Evolutionary conservation across 2,113 vertebrate species (phyloP).

Genomic region (Mus musculus): GRCm39 chrX:157042501-157043000

Average conservation of each 20-base stretch:
- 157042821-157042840: slow-evolving; percentile 7
- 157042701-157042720: neutral
- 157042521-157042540: too few species aligned
- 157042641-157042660: slow-evolving; percentile 3
- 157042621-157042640: slow-evolving; percentile 15
- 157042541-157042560: too few species aligned
- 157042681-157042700: neutral
- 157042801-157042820: slow-evolving; percentile 16
- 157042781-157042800: neutral
- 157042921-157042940: slow-evolving; percentile 51
- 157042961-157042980: slow-evolving; percentile 50
- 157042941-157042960: slow-evolving; percentile 60
- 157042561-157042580: neutral
- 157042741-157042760: neutral
- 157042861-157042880: slow-evolving; percentile 35
- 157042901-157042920: slow-evolving; percentile 49
- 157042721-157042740: neutral
- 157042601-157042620: neutral
- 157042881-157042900: slow-evolving; percentile 36
- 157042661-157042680: neutral
- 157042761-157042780: slow-evolving; percentile 14
- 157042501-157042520: too few species aligned
- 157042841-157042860: slow-evolving; percentile 44
- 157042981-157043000: slow-evolving; percentile 66
- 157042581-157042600: neutral